Evolutionary conservation across 2,888 invertebrate species (phyloP), one percentile per base, ranked within the genome.

Genomic region (Neoascia interrupta): DNA sequence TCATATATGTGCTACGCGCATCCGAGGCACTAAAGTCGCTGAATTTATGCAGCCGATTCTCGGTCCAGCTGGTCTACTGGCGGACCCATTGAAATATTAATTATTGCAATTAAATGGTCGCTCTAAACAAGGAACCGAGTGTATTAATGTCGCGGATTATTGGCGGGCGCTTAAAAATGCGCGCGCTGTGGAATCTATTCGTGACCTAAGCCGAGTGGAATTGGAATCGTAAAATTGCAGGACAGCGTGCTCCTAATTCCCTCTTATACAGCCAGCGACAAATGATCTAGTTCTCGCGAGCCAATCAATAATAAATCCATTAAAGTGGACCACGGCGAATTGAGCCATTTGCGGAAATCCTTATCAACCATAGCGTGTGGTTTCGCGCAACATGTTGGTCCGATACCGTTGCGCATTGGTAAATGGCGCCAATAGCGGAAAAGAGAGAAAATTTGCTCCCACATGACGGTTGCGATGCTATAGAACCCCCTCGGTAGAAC

Each of bases 61-160:
- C 13, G 49, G 61, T 61, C 45, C 79, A 73, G 61, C 56, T 73
- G 53, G 34, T 19, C 53, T 23, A 19, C 10, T 5, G 18, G 41
- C 28, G 36, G 45, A 15, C 60, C 36, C 61, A 43, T 54, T 60
- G 49, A 79, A 73, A 61, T 73, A 79, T 73, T 79, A 73, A 79
- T 79, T 73, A 79, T 61, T 54, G 60, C 66, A 66, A 66, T 76
- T 76, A 72, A 76, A 72, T 54, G 58, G 53, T 63, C 53, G 54
- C 76, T 72, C 72, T 60, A 66, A 79, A 79, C 76, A 79, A 79
- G 76, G 64, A 72, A 73, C 43, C 66, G 79, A 73, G 66, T 61
- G 66, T 79, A 72, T 79, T 79, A 79, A 61, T 61, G 79, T 68
- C 79, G 66, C 79, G 51, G 73, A 73, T 68, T 68, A 73, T 79